Evolutionary conservation across 1,140 invertebrate species (phyloP), one percentile per base, ranked within the genome.

Genomic region (Monochamus saltuarius): DNA sequence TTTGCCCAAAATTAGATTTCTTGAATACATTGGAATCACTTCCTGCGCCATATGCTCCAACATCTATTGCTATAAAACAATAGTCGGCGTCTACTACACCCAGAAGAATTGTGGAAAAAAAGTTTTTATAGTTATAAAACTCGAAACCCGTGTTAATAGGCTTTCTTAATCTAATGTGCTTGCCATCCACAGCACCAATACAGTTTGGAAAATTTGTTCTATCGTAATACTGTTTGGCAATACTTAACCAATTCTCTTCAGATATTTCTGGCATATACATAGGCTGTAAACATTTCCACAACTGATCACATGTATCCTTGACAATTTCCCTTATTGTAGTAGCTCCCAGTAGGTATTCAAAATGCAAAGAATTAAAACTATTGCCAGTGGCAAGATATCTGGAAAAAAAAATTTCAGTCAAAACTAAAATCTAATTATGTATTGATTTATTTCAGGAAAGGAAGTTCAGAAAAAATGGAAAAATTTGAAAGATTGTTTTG

Each of bases 121-220:
- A 51, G 4, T 59, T 19, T 39, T 69, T 70, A 53, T 70, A 75
- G 59, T 75, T 75, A 29, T 65, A 49, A 49, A 59, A 59, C 45
- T 52, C 47, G 8, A 38, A 39, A 13, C 35, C 57, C 22, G n/a
- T n/a, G n/a, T n/a, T n/a, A n/a, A n/a, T n/a, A n/a, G n/a, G n/a
- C n/a, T n/a, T n/a, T n/a, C n/a, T n/a, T n/a, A n/a, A n/a, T n/a
- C n/a, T n/a, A n/a, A n/a, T n/a, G n/a, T n/a, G 6, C 53, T 79
- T 80, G 10, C 78, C 78, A 53, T 75, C 76, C 13, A 75, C 55
- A 13, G 73, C 71, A 34, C 70, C 74, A n/a, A 76, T 51, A 60
- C 70, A 75, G 56, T 77, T 71, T 11, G 74, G 74, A 46, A 77
- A 73, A 68, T 75, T 72, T 54, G 72, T 71, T 45, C 59, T 56